phyloP scores from a whole-genome alignment of 2,113 vertebrate genomes.

The Fukomys damarensis region DNA sequence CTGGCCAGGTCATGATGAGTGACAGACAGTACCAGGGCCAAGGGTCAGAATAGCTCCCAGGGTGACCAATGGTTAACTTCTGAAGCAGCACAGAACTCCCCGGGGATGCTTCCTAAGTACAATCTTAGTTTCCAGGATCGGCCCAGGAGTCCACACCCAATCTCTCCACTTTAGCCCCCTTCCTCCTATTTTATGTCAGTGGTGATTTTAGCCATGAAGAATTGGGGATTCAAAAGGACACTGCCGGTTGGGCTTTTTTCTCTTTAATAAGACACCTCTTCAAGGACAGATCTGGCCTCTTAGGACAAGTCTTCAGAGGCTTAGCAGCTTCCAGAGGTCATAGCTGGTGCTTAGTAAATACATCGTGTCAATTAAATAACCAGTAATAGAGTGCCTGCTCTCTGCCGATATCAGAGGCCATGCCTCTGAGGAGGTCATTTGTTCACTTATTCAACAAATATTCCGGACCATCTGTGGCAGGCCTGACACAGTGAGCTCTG shows the following conservation, averaged over 20 bases:
- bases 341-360: not conserved
- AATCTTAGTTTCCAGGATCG: not conserved
- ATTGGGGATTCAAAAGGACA: not conserved
- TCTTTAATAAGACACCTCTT: constrained; percentile 25
- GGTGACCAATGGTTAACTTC: not conserved
- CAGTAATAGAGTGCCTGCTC: not conserved
- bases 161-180: not conserved
- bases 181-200: not conserved
- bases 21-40: not conserved
- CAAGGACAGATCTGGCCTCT: not conserved
- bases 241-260: not conserved
- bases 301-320: not conserved
- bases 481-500: not conserved
- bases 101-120: not conserved
- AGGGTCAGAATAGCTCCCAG: not conserved
- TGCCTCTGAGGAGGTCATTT: not conserved
- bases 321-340: not conserved
- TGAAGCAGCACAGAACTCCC: not conserved
- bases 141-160: not conserved
- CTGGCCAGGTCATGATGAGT: not conserved
- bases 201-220: not conserved
- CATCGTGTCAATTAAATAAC: not conserved
- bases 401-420: not conserved
- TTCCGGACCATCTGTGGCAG: not conserved
- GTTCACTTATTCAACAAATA: not conserved